Base-by-base conservation (phyloP, 2,888 invertebrate genomes). In the Hydraecia micacea region DNA sequence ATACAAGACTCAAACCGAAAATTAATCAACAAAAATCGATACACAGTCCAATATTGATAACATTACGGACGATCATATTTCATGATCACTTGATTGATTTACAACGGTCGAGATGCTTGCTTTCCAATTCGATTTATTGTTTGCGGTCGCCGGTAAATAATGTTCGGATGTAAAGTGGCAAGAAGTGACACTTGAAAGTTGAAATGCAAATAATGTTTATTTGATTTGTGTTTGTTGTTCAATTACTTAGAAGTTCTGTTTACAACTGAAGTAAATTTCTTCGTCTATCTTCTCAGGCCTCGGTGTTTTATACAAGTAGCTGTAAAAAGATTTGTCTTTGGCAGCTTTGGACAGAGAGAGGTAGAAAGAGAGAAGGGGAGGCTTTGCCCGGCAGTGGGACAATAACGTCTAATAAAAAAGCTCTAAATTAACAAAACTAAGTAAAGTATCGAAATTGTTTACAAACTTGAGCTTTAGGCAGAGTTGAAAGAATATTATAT, bases 91-190 rank as follows among this genome's bases (percentile, higher is more conserved):
- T 94, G 95, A 95, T 95, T 95, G 95, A 95, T 95, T 95, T 93
- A 94, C 94, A 91, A 91, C 93, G 91, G 90, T 88, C 88, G 91
- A 90, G 91, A 92, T 93, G 92, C 90, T 92, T 92, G 93, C 93
- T 95, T 94, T 95, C 93, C 91, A 93, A 95, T 94, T 92, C 93
- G 92, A 95, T 95, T 94, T 94, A 94, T 94, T 93, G 93, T 93
- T 91, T 89, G 91, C 90, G 93, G 92, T 91, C 89, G 90, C 89
- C 91, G 91, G 89, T 93, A 91, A 91, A 88, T 90, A 88, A 78
- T 65, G 68, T 82, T 84, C 85, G 68, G 75, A 90, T 84, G 65
- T 90, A 89, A 82, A 89, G 80, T 79, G 77, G 76, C 91, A 92
- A 85, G 92, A 93, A 88, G 85, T 80, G 89, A 79, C 87, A 75